Conservation (phyloP, 1,140 invertebrate species). For the Calephelis nemesis region DNA sequence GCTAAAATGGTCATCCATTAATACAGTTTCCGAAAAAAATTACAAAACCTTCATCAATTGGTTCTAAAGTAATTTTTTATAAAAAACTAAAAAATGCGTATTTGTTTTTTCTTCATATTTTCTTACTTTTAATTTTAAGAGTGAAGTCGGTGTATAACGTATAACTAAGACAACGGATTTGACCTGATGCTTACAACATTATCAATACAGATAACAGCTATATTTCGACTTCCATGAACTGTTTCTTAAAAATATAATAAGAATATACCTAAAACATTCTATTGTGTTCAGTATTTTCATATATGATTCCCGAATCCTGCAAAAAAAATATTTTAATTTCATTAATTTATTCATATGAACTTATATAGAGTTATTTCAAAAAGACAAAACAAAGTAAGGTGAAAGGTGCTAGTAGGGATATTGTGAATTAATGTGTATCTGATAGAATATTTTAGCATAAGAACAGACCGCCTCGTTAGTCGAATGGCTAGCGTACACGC, state of each 20-base stretch:
- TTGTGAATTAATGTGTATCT: too few relatives aligned
- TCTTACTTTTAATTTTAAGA: slow-evolving; percentile 4
- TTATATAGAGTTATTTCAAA: too few relatives aligned
- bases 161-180: slow-evolving; percentile 11
- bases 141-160: not conserved
- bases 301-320: not conserved
- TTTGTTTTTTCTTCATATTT: slow-evolving; percentile 28
- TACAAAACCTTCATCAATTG: slow-evolving; percentile 25
- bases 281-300: not conserved
- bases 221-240: not conserved
- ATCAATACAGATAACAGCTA: not conserved
- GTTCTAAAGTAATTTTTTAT: slow-evolving; percentile 13
- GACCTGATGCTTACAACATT: slow-evolving; percentile 15
- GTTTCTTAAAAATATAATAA: not conserved
- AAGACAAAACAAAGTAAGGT: too few relatives aligned
- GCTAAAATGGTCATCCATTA: slow-evolving; percentile 7
- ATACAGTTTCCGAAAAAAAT: slow-evolving; percentile 16
- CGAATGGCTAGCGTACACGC: too few relatives aligned
- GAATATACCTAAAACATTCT: not conserved
- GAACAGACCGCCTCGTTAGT: too few relatives aligned
- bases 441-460: too few relatives aligned
- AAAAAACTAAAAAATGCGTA: slow-evolving; percentile 25
- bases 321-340: not conserved
- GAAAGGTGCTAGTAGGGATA: too few relatives aligned
- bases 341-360: too few relatives aligned